phyloP scores from a whole-genome alignment of 2,113 vertebrate genomes.

The Suricata suricatta region DNA sequence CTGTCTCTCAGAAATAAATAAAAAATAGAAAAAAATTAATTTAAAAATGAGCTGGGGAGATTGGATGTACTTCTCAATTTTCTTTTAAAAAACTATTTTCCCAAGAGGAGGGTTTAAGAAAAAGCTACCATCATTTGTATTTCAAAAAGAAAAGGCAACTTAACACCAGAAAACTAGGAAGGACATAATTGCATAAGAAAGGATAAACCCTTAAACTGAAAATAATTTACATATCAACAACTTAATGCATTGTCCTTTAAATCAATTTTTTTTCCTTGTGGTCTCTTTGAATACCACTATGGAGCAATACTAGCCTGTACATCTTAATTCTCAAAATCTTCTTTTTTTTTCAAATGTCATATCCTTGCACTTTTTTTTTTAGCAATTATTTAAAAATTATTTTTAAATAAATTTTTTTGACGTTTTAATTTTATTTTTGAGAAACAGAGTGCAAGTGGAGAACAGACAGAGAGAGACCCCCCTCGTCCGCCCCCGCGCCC shows the following conservation, averaged over 20 bases:
- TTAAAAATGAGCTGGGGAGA: background rate
- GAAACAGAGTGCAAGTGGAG: no score
- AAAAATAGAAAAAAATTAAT: no score
- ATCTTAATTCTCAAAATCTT: background rate
- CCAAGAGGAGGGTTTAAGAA: background rate
- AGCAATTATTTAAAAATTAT: no score
- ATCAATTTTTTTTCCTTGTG: background rate
- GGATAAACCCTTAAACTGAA: background rate
- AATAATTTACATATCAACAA: slow-evolving; percentile 5
- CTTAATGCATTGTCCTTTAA: background rate
- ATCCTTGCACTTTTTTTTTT: background rate
- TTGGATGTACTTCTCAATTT: background rate
- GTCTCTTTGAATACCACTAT: background rate
- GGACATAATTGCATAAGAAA: background rate
- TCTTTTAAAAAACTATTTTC: background rate
- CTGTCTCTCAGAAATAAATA: no score
- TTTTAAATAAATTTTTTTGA: no score
- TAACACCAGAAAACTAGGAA: slow-evolving; percentile 11
- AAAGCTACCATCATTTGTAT: background rate
- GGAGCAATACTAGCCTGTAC: background rate
- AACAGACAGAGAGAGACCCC: no score
- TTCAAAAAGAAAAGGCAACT: background rate
- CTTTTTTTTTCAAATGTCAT: background rate
- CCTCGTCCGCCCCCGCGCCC: no score
- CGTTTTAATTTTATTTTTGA: no score